These are phyloP conservation scores for Xiphorhynchus erythropygius DNA, from an alignment of 2,797 vertebrate genomes.

Conservation along the genomic window DNA sequence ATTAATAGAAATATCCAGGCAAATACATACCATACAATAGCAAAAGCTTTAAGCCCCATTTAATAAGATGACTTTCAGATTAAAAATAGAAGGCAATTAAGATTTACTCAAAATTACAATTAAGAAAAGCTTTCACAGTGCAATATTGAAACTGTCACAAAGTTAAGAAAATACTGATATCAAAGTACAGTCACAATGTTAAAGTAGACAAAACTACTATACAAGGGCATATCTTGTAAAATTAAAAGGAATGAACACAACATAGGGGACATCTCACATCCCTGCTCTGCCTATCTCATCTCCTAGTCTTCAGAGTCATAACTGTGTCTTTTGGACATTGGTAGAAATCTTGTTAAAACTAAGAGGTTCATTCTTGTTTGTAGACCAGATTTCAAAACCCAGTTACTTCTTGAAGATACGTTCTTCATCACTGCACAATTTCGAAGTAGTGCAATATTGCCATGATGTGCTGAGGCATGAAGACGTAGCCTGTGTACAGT, in stretches of 20 bases:
- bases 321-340: conserved; percentile 25
- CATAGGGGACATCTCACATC: conserved; percentile 58
- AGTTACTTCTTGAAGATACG: neutral
- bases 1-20: conserved; percentile 78
- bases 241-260: conserved; percentile 78
- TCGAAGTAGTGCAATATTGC: conserved; percentile 97
- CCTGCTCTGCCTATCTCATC: conserved; percentile 56
- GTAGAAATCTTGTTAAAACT: conserved; percentile 56
- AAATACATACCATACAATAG: conserved; percentile 74
- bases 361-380: conserved; percentile 46
- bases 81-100: conserved; percentile 83
- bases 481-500: conserved; percentile 89
- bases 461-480: conserved; percentile 99
- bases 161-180: conserved; percentile 84
- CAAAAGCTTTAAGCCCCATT: conserved; percentile 77
- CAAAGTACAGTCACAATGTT: conserved; percentile 81
- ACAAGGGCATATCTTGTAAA: conserved; percentile 74
- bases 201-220: conserved; percentile 81
- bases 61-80: conserved; percentile 75
- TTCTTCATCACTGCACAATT: conserved; percentile 86
- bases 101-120: conserved; percentile 80
- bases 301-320: conserved; percentile 62
- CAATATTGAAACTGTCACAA: conserved; percentile 81
- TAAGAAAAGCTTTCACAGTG: conserved; percentile 80
- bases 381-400: conserved; percentile 17